Conservation (phyloP, 2,113 vertebrate species). For the Zosterops hypoxanthus region DNA sequence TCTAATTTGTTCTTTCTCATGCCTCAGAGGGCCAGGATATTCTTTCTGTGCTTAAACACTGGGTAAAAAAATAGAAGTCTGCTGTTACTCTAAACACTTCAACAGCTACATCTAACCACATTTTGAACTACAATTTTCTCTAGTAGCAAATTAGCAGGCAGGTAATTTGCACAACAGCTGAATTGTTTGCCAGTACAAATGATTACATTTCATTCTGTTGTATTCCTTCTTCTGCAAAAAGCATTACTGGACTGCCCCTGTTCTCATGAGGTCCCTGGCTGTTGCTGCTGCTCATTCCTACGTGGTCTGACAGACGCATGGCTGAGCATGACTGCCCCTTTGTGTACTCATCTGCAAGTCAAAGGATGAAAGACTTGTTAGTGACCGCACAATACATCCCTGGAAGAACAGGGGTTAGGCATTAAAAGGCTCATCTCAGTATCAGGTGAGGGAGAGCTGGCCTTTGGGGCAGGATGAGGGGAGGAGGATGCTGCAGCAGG, state of each 20-base stretch:
- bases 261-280: not conserved
- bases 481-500: not conserved
- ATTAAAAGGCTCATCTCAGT: not conserved
- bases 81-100: not conserved
- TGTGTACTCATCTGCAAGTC: not conserved
- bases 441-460: not conserved
- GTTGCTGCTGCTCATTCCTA: not conserved
- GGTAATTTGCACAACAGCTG: not conserved
- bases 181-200: not conserved
- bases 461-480: not conserved
- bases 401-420: not conserved
- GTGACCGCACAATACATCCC: fast-evolving
- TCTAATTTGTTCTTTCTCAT: constrained; percentile 53
- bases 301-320: fast-evolving
- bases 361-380: not conserved
- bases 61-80: not conserved
- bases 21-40: constrained; percentile 18
- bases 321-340: not conserved
- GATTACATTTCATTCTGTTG: not conserved
- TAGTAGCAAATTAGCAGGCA: not conserved
- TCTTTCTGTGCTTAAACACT: not conserved
- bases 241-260: not conserved
- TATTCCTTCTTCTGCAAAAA: not conserved
- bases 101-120: not conserved
- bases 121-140: not conserved